Evolutionary conservation across 1,140 invertebrate species (phyloP).

Genomic region (Leptinotarsa lineolata): DNA sequence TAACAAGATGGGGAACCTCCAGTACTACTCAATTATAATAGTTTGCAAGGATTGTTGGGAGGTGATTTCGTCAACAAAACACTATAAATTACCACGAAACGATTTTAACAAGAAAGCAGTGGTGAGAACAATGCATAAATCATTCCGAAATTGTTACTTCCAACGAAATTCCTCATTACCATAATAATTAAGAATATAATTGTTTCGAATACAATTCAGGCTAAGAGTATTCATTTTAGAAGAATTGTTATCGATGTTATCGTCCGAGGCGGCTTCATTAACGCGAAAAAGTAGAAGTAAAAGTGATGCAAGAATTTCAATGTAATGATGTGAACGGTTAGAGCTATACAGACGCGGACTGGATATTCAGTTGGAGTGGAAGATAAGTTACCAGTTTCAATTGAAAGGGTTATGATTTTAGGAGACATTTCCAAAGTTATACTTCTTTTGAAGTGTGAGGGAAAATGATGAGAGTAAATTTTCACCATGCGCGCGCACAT

Average conservation of each 20-base stretch:
- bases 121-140: not conserved
- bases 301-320: not conserved
- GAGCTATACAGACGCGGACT: not conserved
- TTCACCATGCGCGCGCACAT: too few species aligned
- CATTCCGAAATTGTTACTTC: not conserved
- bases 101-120: not conserved
- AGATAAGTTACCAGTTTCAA: too few species aligned
- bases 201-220: not conserved
- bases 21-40: too few species aligned
- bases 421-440: too few species aligned
- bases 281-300: not conserved
- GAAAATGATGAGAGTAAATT: too few species aligned
- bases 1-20: too few species aligned
- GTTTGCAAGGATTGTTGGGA: too few species aligned
- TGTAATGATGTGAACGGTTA: not conserved
- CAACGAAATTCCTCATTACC: not conserved
- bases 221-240: not conserved
- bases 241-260: not conserved
- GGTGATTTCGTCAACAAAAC: too few species aligned
- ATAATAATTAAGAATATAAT: conserved; percentile 1
- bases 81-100: too few species aligned
- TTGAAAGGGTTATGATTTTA: too few species aligned
- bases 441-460: too few species aligned
- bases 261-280: not conserved
- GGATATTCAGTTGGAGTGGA: not conserved